Percentiles rank a stretch among this genome's conserved stretches.
These are phyloP conservation scores for Margarornis squamiger DNA, from an alignment of 2,797 vertebrate genomes.

Conservation along the genomic window DNA sequence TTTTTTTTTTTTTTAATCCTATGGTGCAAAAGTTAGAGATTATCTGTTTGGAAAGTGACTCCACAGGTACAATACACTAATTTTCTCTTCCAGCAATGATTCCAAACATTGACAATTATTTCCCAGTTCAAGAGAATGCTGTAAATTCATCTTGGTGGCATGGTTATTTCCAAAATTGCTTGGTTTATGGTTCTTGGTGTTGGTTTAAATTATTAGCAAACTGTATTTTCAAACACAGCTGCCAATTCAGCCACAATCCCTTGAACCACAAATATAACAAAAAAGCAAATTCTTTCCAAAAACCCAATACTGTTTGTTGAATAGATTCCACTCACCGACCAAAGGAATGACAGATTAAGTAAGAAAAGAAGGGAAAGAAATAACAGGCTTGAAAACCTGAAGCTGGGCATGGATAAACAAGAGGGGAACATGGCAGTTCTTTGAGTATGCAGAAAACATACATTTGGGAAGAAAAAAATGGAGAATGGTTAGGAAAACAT, in stretches of 20 bases:
- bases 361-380: neutral
- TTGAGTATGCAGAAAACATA: neutral
- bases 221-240: neutral
- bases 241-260: neutral
- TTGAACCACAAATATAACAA: neutral
- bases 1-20: neutral
- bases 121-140: neutral
- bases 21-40: neutral
- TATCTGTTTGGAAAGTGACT: neutral
- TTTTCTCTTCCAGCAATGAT: neutral
- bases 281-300: slow-evolving; percentile 30
- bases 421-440: neutral
- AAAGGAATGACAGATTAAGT: neutral
- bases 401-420: neutral
- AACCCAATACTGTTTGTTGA: neutral
- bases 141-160: neutral
- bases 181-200: neutral
- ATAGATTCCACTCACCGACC: neutral
- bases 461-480: neutral
- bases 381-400: neutral
- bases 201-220: neutral
- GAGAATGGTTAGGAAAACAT: neutral
- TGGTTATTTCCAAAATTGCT: neutral
- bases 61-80: neutral
- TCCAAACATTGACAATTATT: neutral